phyloP scores from a whole-genome alignment of 2,113 vertebrate genomes.

The Prunella fulvescens region DNA sequence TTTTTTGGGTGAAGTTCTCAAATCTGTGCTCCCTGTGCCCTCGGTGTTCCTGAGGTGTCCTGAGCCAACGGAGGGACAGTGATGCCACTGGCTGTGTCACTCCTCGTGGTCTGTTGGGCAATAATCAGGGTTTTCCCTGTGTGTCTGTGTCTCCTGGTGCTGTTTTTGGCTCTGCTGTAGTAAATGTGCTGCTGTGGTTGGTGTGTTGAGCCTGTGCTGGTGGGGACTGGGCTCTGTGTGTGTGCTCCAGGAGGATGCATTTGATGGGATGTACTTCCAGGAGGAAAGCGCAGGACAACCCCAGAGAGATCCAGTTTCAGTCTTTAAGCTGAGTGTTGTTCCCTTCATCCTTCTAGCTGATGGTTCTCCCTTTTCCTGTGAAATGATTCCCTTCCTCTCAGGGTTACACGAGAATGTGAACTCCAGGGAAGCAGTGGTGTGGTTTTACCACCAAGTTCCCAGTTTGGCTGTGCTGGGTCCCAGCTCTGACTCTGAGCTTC shows the following conservation, averaged over 20 bases:
- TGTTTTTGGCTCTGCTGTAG: not conserved
- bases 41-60: fast-evolving
- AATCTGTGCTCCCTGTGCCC: fast-evolving
- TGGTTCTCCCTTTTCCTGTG: not conserved
- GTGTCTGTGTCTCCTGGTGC: not conserved
- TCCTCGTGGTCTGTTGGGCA: not conserved
- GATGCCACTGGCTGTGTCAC: fast-evolving
- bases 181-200: not conserved
- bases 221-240: not conserved
- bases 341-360: not conserved
- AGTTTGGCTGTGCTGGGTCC: fast-evolving
- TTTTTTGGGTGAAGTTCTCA: not conserved
- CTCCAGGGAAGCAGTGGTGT: fast-evolving
- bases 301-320: not conserved
- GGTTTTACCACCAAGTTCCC: not conserved
- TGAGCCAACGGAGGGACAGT: fast-evolving
- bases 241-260: not conserved
- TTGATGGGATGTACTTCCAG: fast-evolving
- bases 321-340: not conserved
- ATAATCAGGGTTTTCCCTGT: fast-evolving
- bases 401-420: not conserved
- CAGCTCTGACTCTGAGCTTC: not conserved
- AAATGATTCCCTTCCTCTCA: not conserved
- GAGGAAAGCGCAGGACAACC: not conserved
- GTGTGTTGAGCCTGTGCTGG: fast-evolving